These are phyloP conservation scores for Yponomeuta sedellus DNA, from an alignment of 2,888 invertebrate species.

Conservation along the genomic window DNA sequence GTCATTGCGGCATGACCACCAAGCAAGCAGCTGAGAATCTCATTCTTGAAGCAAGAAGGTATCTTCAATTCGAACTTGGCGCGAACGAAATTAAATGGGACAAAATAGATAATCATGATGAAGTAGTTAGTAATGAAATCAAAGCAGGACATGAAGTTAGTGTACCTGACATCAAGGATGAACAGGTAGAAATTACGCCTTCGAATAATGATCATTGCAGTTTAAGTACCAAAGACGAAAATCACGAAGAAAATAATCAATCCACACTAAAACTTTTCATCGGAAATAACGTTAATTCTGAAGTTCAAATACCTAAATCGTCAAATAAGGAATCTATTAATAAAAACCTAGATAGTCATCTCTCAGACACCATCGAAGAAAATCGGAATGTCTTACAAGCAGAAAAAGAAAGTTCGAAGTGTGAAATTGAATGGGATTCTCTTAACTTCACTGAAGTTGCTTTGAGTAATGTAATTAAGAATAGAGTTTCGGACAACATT, in stretches of 20 bases:
- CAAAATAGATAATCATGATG: slow-evolving; percentile 3
- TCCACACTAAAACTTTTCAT: background rate
- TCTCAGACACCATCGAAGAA: too few species aligned
- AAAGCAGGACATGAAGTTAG: background rate
- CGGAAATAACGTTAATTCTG: background rate
- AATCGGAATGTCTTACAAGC: background rate
- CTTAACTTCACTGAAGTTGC: slow-evolving; percentile 50
- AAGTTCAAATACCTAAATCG: too few species aligned
- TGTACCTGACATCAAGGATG: background rate
- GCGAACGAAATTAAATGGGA: slow-evolving; percentile 82
- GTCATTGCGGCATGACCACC: slow-evolving; percentile 86
- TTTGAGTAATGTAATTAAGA: slow-evolving; percentile 46
- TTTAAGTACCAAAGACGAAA: background rate
- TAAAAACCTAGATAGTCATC: too few species aligned
- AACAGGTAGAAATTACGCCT: background rate
- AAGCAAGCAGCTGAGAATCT: slow-evolving; percentile 87
- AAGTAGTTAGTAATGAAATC: background rate
- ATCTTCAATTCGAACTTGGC: slow-evolving; percentile 84
- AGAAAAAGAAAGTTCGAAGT: slow-evolving; percentile 18
- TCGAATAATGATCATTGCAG: background rate
- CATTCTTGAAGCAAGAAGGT: slow-evolving; percentile 85
- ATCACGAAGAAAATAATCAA: background rate
- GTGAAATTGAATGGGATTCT: slow-evolving; percentile 58
- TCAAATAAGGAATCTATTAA: too few species aligned
- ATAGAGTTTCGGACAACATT: slow-evolving; percentile 36